A percentile compares a stretch with the other conserved stretches of the same genome.
phyloP scores from a whole-genome alignment of 2,113 vertebrate genomes.

The Callipepla squamata region DNA sequence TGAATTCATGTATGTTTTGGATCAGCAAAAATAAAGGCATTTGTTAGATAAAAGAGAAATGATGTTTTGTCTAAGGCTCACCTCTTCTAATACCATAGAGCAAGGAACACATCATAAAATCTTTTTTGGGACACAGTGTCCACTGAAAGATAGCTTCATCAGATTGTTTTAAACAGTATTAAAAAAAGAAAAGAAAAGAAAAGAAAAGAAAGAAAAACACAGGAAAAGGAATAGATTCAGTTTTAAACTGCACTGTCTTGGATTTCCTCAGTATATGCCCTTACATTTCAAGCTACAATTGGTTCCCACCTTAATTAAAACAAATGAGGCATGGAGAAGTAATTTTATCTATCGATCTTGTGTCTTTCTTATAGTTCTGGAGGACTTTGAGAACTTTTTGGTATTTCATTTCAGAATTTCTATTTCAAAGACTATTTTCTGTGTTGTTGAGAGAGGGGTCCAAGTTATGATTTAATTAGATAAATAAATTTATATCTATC shows the following conservation, averaged over 20 bases:
- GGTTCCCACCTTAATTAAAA: not conserved
- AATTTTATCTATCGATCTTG: not conserved
- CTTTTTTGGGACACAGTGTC: not conserved
- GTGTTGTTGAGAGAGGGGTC: not conserved
- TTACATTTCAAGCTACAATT: not conserved
- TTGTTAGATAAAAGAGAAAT: not conserved
- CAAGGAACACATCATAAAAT: not conserved
- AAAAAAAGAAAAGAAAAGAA: not conserved
- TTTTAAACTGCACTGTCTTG: not conserved
- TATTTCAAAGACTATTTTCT: not conserved
- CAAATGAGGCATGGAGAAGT: not conserved
- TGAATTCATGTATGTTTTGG: not conserved
- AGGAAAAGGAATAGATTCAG: not conserved
- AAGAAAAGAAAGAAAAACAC: too few species aligned
- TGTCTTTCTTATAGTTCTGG: not conserved
- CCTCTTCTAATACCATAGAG: not conserved
- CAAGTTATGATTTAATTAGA: not conserved
- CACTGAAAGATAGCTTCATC: not conserved
- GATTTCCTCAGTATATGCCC: not conserved
- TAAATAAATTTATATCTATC: not conserved
- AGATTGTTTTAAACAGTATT: not conserved
- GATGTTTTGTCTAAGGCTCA: fast-evolving
- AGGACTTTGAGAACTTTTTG: not conserved
- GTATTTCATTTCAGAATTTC: not conserved
- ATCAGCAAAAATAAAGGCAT: fast-evolving